phyloP scores from a whole-genome alignment of 2,888 invertebrate genomes.

The Heliconius aoede region DNA sequence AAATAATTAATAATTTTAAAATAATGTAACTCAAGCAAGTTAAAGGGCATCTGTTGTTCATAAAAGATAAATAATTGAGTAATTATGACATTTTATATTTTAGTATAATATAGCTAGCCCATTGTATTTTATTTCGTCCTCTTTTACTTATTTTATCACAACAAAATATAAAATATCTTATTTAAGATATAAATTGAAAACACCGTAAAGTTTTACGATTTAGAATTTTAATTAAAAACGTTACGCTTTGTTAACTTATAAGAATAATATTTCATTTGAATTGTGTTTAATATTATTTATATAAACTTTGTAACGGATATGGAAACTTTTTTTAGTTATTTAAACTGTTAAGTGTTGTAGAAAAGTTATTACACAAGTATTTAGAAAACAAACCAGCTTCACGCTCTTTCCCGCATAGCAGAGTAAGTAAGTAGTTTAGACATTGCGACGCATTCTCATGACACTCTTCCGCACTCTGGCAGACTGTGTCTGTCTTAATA shows the following conservation, averaged over 20 bases:
- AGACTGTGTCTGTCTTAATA: too few species aligned
- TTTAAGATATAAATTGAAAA: not conserved
- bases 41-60: not conserved
- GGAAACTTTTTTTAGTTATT: not conserved
- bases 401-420: too few species aligned
- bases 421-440: too few species aligned
- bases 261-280: not conserved
- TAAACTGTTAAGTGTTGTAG: too few species aligned
- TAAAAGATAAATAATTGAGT: not conserved
- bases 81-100: not conserved
- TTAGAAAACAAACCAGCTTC: too few species aligned
- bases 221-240: not conserved
- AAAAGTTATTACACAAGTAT: too few species aligned
- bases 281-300: not conserved
- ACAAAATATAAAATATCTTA: not conserved
- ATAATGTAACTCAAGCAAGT: not conserved
- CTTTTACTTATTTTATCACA: not conserved
- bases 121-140: not conserved
- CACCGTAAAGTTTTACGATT: constrained; percentile 7
- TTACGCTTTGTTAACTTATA: constrained; percentile 3
- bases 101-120: too few species aligned
- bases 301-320: not conserved
- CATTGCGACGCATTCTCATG: too few species aligned
- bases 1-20: not conserved
- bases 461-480: too few species aligned